Base-by-base conservation (phyloP, 2,113 vertebrate species). In the Limanda limanda region DNA sequence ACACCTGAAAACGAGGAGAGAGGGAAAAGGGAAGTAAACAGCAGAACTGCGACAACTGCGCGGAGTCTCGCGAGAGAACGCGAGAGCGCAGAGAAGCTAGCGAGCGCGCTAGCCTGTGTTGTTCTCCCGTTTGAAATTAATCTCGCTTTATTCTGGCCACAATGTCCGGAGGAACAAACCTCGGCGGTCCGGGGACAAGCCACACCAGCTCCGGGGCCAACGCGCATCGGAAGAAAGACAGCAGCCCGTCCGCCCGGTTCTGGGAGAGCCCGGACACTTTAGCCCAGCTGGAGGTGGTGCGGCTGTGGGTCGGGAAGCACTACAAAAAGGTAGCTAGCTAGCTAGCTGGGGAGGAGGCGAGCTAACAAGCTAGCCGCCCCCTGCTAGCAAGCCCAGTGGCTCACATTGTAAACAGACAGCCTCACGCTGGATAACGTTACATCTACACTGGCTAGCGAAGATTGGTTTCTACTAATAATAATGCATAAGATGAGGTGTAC, bases 271-370 rank as follows among this genome's bases (percentile, higher is more conserved):
- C 95, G 11, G 97, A 98, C 48, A 97, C 95, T 12, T 92, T 95
- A 76, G 92, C 95, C 45, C 96, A 97, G 87, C 89, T 98, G 88
- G 97, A 98, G 77, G 87, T 92, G 48, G 94, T 96, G 84, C 95
- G 97, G 35, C 94, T 94, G 77, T 98, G 97, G 97, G 92, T 97
- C 56, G 96, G 94, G 70, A 98, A 97, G 91, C 95, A 97, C 91
- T 97, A 97, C 94, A 97, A 96, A 93, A 98, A 98, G 96, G 97
- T 98, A 88, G 70, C 27, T 88, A 90, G 91, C 77, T 54, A 11
- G 56, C 59, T 24, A 48, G 35, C 35, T 10, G 35, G 48, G 51
- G 63, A 63, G 42, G 52, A 66, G 62, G 83, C 88, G 60, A 84
- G 71, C 60, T 60, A 57, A 69, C 21, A 25, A 60, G 77, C 77